Evolutionary conservation across 2,113 vertebrate genomes (phyloP).

Genomic region (Lasiurus cinereus): DNA sequence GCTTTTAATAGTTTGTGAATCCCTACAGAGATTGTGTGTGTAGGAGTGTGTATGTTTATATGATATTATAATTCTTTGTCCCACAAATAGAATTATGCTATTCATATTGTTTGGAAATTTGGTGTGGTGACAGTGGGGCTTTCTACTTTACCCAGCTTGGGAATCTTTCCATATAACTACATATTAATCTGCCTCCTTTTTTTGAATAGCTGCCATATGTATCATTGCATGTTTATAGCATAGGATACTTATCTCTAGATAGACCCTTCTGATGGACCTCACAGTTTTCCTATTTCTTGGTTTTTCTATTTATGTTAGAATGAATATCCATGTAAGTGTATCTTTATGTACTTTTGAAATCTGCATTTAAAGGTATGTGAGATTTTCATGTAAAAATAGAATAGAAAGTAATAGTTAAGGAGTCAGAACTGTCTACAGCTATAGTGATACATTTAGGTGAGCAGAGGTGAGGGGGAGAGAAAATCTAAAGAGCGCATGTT

Average conservation of each 20-base stretch:
- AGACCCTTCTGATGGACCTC: neutral
- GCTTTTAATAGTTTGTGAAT: slow-evolving; percentile 22
- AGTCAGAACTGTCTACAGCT: slow-evolving; percentile 1
- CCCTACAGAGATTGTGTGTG: neutral
- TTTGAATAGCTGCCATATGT: neutral
- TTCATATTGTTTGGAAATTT: neutral
- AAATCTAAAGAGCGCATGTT: neutral
- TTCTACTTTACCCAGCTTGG: neutral
- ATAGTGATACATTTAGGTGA: neutral
- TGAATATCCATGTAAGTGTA: neutral
- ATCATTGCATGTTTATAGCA: neutral
- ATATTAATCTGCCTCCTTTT: slow-evolving; percentile 18
- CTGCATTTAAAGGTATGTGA: slow-evolving; percentile 43
- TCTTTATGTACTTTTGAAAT: slow-evolving; percentile 40
- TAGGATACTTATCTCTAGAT: neutral
- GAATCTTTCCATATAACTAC: neutral
- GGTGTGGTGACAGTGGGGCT: neutral
- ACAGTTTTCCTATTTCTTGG: neutral
- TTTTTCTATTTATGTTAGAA: neutral
- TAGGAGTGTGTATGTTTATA: neutral
- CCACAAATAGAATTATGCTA: neutral
- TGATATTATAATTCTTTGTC: neutral
- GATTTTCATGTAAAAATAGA: slow-evolving; percentile 47
- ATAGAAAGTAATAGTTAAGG: slow-evolving; percentile 17
- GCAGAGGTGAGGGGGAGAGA: neutral